Evolutionary conservation across 2,113 vertebrate genomes (phyloP), one percentile per base, ranked within the genome.

Genomic region (Guaruba guarouba): DNA sequence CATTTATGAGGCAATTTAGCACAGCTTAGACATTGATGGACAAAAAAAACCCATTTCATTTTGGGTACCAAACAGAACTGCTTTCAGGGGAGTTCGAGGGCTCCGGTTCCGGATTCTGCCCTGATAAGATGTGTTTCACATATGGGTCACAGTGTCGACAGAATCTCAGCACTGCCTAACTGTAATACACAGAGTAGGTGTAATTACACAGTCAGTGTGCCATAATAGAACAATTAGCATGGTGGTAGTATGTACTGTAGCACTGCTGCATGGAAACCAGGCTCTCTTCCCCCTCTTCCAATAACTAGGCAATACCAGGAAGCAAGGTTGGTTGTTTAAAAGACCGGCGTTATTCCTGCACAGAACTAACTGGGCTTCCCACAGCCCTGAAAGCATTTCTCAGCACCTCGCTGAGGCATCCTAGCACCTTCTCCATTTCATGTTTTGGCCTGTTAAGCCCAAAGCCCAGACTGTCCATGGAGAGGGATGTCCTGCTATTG

Each of bases 351-450:
- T 37, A 44, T 7, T 82, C 39, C 37, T 51, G 46, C 48, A 25
- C 0, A 2, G 59, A 75, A 49, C 27, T 73, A 69, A 69, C 2
- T 24, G 23, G 22, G 12, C 25, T 86, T 73, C 48, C 39, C 0
- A 0, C 67, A 67, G 22, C 19, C 43, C 57, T 25, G 13, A 61
- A 52, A 59, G 67, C 13, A 19, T 44, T 85, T 82, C 55, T 55
- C 46, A 39, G 3, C 2, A 0, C 41, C n/a, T 55, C 19, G 6
- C 31, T 2, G 14, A 54, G 79, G 35, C 1, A 1, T 49, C 19
- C 71, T 17, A 59, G 43, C 63, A 61, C 0, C 51, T 48, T 12
- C 51, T 10, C 52, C 43, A 13, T 63, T 33, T 73, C 52, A 5
- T 1, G 2, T 8, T 27, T 11, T 23, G 27, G 51, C 44, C 62